Conservation (phyloP, 2,888 invertebrate genomes). For the Pollenia angustigena region DNA sequence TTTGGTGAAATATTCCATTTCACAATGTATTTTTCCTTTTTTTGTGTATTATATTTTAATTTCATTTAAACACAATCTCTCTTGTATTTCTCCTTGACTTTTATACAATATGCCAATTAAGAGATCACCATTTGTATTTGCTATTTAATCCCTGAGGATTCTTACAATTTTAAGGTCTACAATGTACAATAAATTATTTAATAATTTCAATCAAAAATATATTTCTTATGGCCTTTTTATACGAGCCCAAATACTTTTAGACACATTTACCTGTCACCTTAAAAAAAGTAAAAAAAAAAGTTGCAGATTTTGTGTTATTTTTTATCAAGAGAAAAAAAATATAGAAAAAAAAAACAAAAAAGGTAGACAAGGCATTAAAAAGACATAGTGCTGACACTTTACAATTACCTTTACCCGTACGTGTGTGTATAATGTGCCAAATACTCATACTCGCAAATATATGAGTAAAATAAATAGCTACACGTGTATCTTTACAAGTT, state of each 20-base stretch:
- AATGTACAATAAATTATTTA: not conserved
- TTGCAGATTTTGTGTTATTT: conserved; percentile 9
- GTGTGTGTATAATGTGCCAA: not conserved
- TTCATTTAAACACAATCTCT: not conserved
- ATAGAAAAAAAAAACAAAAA: conserved; percentile 2
- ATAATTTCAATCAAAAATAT: not conserved
- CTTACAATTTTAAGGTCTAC: conserved; percentile 11
- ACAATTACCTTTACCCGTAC: conserved; percentile 52
- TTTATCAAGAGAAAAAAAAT: not conserved
- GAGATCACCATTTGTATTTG: conserved; percentile 18
- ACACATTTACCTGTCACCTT: conserved; percentile 31
- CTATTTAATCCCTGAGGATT: not conserved
- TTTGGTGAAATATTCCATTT: no score
- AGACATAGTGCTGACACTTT: conserved; percentile 65
- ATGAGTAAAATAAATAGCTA: not conserved
- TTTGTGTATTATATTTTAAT: no score
- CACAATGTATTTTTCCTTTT: no score
- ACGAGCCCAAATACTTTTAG: not conserved
- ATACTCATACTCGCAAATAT: not conserved
- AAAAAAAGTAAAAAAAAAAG: conserved; percentile 1
- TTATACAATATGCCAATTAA: not conserved
- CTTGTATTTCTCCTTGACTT: not conserved
- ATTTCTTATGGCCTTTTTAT: not conserved
- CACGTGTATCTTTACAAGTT: not conserved
- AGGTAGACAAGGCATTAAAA: conserved; percentile 54